phyloP scores from a whole-genome alignment of 2,113 vertebrate species.

The Pavo muticus region DNA sequence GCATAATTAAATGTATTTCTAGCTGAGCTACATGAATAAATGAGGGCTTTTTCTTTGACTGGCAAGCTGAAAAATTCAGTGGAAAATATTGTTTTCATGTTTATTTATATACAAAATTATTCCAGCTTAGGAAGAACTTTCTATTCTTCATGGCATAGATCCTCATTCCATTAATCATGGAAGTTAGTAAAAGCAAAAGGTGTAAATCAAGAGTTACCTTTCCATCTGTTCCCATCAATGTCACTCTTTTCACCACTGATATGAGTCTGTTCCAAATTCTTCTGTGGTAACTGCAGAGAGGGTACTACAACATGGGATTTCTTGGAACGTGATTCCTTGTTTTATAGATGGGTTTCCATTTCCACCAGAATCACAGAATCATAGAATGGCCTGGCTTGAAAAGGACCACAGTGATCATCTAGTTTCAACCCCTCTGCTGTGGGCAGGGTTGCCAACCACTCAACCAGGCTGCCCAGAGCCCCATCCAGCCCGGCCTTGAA shows the following conservation, averaged over 20 bases:
- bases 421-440: too few relatives aligned
- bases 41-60: background rate
- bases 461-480: too few relatives aligned
- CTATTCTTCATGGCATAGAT: background rate
- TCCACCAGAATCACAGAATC: background rate
- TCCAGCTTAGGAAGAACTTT: background rate
- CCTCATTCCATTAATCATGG: background rate
- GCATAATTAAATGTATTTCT: background rate
- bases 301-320: background rate
- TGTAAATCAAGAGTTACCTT: background rate
- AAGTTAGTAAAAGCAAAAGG: background rate
- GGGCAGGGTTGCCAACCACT: too few relatives aligned
- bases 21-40: background rate
- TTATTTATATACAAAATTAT: background rate
- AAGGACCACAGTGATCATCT: too few relatives aligned
- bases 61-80: background rate
- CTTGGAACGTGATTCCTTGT: background rate
- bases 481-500: too few relatives aligned
- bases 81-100: background rate
- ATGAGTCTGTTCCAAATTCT: background rate
- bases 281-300: background rate
- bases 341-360: background rate
- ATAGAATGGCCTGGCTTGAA: too few relatives aligned
- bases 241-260: background rate
- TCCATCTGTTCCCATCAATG: background rate